Conservation (phyloP, 2,888 invertebrate genomes). For the Tiliacea citrago region DNA sequence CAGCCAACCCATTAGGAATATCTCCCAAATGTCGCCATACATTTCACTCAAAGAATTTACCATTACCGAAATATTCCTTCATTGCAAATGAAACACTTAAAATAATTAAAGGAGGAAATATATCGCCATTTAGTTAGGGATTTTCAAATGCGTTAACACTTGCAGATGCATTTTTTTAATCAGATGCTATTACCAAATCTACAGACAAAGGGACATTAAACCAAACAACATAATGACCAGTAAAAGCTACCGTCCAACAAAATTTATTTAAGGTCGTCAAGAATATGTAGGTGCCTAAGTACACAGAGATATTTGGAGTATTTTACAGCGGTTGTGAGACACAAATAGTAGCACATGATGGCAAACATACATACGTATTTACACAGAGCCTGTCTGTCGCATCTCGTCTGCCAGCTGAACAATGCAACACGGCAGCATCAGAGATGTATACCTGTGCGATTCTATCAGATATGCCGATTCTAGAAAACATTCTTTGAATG, state of each 20-base stretch:
- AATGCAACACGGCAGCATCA: slow-evolving; percentile 37
- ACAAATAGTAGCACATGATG: slow-evolving; percentile 45
- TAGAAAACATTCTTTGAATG: slow-evolving; percentile 13
- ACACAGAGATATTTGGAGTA: slow-evolving; percentile 32
- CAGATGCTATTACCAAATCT: slow-evolving; percentile 2
- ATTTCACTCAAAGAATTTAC: slow-evolving; percentile 41
- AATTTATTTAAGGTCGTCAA: slow-evolving; percentile 9
- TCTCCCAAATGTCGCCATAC: slow-evolving; percentile 35
- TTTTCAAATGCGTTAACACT: slow-evolving; percentile 17
- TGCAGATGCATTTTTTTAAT: slow-evolving; percentile 27
- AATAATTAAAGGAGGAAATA: slow-evolving; percentile 14
- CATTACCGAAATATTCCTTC: slow-evolving; percentile 57
- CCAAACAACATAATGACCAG: not conserved
- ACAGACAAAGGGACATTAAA: slow-evolving; percentile 6
- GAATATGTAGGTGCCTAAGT: slow-evolving; percentile 12
- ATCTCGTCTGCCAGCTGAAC: slow-evolving; percentile 53
- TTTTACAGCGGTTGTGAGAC: slow-evolving; percentile 20
- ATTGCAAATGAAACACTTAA: slow-evolving; percentile 41
- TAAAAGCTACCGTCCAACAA: slow-evolving; percentile 16
- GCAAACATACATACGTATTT: slow-evolving; percentile 39
- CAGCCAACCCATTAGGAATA: slow-evolving; percentile 31
- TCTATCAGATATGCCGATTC: slow-evolving; percentile 30
- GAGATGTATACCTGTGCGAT: slow-evolving; percentile 28
- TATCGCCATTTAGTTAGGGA: slow-evolving; percentile 1
- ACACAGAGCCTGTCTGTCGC: slow-evolving; percentile 50